These are phyloP conservation scores for Catharus minimus DNA, from an alignment of 2,113 vertebrate genomes.

Conservation along the genomic window DNA sequence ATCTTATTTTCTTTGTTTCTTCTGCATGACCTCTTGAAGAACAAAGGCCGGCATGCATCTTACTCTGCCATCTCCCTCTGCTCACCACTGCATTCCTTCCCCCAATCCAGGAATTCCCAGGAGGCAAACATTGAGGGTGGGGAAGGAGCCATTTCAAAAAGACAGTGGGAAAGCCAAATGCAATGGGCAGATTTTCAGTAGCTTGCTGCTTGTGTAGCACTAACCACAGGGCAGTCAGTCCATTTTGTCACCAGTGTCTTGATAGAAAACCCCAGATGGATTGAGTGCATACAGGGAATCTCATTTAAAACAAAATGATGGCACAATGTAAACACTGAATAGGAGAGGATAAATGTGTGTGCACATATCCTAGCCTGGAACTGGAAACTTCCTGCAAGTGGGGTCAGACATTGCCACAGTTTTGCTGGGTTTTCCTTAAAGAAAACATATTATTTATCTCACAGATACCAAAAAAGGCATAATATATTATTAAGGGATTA, in stretches of 20 bases:
- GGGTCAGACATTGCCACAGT: neutral
- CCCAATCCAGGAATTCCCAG: neutral
- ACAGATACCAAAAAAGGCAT: neutral
- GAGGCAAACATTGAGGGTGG: neutral
- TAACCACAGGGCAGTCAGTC: neutral
- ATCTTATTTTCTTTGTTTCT: neutral
- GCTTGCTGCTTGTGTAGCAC: neutral
- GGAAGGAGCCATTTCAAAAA: neutral
- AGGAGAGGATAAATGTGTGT: neutral
- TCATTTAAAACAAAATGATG: neutral
- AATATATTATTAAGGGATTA: neutral
- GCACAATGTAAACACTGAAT: neutral
- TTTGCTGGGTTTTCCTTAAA: neutral
- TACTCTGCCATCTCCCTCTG: neutral
- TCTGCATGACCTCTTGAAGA: neutral
- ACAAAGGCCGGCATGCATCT: neutral
- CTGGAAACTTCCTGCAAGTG: neutral
- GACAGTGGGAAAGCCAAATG: neutral
- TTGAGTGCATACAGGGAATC: neutral
- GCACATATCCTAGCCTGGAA: neutral
- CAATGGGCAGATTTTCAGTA: neutral
- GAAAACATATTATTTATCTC: neutral
- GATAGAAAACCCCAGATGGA: neutral
- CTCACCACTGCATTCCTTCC: neutral
- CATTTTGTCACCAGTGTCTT: neutral